phyloP scores from a whole-genome alignment of 2,888 invertebrate species.

The Blastobasis adustella region DNA sequence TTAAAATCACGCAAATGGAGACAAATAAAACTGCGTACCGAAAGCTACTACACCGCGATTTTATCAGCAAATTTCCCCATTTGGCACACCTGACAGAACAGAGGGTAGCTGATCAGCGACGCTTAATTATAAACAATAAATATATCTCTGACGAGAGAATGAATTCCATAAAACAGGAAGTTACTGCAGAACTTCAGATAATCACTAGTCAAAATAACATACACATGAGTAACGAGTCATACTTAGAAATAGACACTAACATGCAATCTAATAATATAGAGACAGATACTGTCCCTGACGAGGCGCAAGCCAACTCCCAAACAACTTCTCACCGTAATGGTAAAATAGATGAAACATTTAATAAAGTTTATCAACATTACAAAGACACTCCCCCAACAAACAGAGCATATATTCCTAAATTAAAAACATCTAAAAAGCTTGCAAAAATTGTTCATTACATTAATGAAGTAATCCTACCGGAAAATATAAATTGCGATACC shows the following conservation, averaged over 20 bases:
- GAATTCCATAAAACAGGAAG: slow-evolving; percentile 1
- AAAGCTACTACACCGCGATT: slow-evolving; percentile 5
- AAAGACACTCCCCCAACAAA: slow-evolving; percentile 1
- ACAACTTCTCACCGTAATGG: background rate
- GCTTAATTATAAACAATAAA: slow-evolving; percentile 12
- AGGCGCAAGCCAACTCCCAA: background rate
- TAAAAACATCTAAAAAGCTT: slow-evolving; percentile 9
- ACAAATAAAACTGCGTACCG: slow-evolving; percentile 8
- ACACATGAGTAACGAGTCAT: background rate
- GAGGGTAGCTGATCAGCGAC: slow-evolving; percentile 11
- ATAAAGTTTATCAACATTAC: background rate
- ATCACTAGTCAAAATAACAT: background rate
- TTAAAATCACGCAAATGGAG: slow-evolving; percentile 7
- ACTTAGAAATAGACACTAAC: no score
- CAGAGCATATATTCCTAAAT: slow-evolving; percentile 10
- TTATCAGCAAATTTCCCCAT: slow-evolving; percentile 6
- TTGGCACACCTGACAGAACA: slow-evolving; percentile 12
- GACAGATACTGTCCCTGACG: no score
- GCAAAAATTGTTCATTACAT: slow-evolving; percentile 7
- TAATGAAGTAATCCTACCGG: slow-evolving; percentile 4
- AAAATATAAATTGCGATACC: background rate
- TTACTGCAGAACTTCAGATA: background rate
- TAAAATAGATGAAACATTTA: slow-evolving; percentile 5
- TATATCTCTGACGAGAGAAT: slow-evolving; percentile 2
- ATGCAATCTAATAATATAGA: no score